A percentile compares a stretch with the other conserved stretches of the same genome.
These are phyloP conservation scores for Diadromus collaris DNA, from an alignment of 2,888 invertebrate species.

Conservation along the genomic window DNA sequence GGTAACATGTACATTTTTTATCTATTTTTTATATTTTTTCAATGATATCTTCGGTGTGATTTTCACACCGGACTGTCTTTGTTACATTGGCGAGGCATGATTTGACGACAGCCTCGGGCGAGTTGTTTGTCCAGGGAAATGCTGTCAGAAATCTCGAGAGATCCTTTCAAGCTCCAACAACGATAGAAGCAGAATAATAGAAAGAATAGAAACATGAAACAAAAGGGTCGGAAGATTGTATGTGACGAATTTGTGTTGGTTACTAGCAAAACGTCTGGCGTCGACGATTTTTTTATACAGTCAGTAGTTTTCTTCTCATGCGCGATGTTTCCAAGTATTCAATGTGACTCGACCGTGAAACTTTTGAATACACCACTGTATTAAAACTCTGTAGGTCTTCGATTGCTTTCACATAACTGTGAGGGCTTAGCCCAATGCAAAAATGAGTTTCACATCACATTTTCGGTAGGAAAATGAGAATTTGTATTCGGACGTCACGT, in stretches of 20 bases:
- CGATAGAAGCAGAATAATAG: background rate
- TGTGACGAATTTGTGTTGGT: background rate
- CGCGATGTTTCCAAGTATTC: background rate
- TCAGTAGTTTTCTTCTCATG: background rate
- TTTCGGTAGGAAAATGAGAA: too few relatives aligned
- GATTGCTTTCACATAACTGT: too few relatives aligned
- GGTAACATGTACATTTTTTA: background rate
- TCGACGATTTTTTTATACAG: background rate
- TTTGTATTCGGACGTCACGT: too few relatives aligned
- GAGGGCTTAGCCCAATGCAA: too few relatives aligned
- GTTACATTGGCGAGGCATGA: background rate
- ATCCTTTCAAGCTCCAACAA: background rate
- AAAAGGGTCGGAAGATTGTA: background rate
- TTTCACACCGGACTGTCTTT: background rate
- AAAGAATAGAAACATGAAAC: background rate
- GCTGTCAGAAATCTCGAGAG: background rate
- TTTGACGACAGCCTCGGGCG: background rate
- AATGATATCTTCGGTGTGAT: background rate
- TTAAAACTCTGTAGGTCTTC: background rate
- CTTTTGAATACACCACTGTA: background rate
- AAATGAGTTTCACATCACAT: too few relatives aligned
- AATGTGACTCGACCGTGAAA: background rate
- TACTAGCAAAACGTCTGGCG: background rate
- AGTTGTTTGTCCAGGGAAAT: background rate
- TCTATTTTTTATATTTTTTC: conserved; percentile 17